phyloP scores from a whole-genome alignment of 2,888 invertebrate species.

The Catocala nupta region DNA sequence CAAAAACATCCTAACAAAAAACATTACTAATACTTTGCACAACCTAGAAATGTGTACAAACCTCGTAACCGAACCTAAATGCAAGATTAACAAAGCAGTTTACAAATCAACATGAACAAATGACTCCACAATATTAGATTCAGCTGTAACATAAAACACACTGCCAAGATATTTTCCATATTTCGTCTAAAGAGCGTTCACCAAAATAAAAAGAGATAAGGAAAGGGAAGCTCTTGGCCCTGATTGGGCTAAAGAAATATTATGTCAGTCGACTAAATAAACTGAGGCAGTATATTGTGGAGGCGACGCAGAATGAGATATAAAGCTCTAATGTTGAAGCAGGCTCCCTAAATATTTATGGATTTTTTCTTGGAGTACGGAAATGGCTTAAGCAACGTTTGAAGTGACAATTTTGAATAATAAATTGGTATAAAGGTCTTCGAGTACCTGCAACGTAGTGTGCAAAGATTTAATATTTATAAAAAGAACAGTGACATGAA shows the following conservation, averaged over 20 bases:
- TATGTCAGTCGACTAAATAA: slow-evolving; percentile 44
- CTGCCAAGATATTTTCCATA: slow-evolving; percentile 6
- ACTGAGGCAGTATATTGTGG: slow-evolving; percentile 47
- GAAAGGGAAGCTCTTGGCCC: slow-evolving; percentile 16
- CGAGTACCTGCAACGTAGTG: neutral
- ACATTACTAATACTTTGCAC: no score
- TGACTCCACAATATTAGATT: neutral
- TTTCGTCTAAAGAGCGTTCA: slow-evolving; percentile 10
- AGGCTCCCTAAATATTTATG: slow-evolving; percentile 50
- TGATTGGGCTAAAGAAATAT: slow-evolving; percentile 49
- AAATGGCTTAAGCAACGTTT: slow-evolving; percentile 31
- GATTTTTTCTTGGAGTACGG: slow-evolving; percentile 28
- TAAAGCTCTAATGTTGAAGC: slow-evolving; percentile 41
- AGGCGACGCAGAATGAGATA: slow-evolving; percentile 42
- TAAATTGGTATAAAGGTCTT: neutral
- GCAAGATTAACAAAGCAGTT: no score
- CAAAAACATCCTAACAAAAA: no score
- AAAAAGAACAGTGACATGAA: no score
- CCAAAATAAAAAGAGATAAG: slow-evolving; percentile 20
- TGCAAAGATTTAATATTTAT: no score
- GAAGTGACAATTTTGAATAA: slow-evolving; percentile 22
- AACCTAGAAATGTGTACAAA: no score
- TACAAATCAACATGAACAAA: no score
- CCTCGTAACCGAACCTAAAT: no score
- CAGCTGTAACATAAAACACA: neutral